Percentiles rank a stretch among this genome's conserved stretches.
These are phyloP conservation scores for Erebia palarica DNA, from an alignment of 2,888 invertebrate species.

Conservation along the genomic window DNA sequence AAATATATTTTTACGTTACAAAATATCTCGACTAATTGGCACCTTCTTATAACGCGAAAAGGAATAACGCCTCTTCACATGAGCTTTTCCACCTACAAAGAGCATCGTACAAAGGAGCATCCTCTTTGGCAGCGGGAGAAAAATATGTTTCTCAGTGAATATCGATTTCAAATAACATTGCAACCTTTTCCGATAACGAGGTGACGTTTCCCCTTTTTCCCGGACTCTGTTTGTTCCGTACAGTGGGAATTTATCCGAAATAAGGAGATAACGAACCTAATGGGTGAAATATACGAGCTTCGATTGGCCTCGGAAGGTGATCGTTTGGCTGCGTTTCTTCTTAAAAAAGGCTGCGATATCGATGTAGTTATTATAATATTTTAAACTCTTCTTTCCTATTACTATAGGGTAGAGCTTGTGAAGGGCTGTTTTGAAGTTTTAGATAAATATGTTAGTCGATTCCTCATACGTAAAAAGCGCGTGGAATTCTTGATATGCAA, in stretches of 20 bases:
- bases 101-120: slow-evolving; percentile 38
- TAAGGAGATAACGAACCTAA: slow-evolving; percentile 80
- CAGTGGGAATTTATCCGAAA: slow-evolving; percentile 79
- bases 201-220: slow-evolving; percentile 79
- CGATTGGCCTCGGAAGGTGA: slow-evolving; percentile 54
- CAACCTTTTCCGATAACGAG: slow-evolving; percentile 82
- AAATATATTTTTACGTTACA: slow-evolving; percentile 17
- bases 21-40: slow-evolving; percentile 29
- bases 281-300: slow-evolving; percentile 57
- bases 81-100: slow-evolving; percentile 33
- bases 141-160: slow-evolving; percentile 70
- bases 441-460: too few species aligned
- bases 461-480: too few species aligned
- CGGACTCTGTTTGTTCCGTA: slow-evolving; percentile 63
- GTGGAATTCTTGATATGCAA: too few species aligned
- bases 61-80: slow-evolving; percentile 29
- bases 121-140: slow-evolving; percentile 49
- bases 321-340: slow-evolving; percentile 18
- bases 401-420: too few species aligned
- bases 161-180: slow-evolving; percentile 83
- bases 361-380: background rate
- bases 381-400: too few species aligned
- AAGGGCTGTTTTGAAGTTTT: too few species aligned
- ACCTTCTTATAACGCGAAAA: slow-evolving; percentile 23
- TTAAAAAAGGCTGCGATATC: background rate